phyloP scores from a whole-genome alignment of 2,888 invertebrate species.

The Cerastis leucographa region DNA sequence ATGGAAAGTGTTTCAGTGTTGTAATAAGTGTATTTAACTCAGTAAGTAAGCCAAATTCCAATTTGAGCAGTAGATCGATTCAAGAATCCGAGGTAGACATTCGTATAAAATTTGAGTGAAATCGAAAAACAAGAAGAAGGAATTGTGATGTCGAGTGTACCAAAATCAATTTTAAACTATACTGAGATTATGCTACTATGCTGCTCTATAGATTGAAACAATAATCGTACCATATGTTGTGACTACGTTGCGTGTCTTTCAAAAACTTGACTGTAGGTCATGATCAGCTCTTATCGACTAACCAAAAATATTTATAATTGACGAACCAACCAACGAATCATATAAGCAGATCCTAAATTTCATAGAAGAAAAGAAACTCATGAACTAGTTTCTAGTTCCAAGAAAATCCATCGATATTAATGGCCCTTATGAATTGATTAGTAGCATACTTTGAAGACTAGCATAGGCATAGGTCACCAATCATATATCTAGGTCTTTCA shows the following conservation, averaged over 20 bases:
- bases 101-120: neutral
- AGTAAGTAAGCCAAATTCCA: neutral
- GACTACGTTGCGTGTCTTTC: neutral
- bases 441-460: slow-evolving; percentile 9
- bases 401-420: neutral
- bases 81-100: neutral
- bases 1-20: neutral
- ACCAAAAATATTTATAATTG: neutral
- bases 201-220: neutral
- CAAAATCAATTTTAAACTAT: neutral
- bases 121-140: neutral
- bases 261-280: neutral
- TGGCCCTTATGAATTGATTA: slow-evolving; percentile 10
- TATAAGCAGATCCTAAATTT: neutral
- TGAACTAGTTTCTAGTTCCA: neutral
- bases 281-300: neutral
- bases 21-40: neutral
- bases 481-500: slow-evolving; percentile 15
- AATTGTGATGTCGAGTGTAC: neutral
- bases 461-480: neutral
- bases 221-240: neutral
- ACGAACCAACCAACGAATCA: neutral
- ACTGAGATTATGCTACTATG: neutral
- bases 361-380: neutral
- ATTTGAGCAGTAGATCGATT: neutral